A percentile compares a stretch with the other conserved stretches of the same genome.
These are phyloP conservation scores for Calameuta idolon DNA, from an alignment of 2,888 invertebrate genomes.

Conservation along the genomic window DNA sequence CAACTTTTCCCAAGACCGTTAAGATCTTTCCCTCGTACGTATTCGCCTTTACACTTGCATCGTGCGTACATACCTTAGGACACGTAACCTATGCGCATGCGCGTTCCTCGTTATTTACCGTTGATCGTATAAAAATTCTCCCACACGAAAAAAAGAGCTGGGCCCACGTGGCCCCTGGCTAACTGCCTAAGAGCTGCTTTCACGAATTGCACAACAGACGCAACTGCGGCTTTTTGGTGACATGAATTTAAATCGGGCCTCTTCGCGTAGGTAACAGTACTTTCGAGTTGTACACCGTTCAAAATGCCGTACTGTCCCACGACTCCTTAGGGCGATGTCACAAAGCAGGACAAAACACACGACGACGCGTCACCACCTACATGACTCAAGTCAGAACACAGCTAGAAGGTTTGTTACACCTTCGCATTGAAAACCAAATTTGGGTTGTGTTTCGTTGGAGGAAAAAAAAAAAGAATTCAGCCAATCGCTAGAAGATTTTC, in stretches of 20 bases:
- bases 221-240: conserved; percentile 34
- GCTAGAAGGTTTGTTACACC: neutral
- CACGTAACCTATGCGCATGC: conserved; percentile 8
- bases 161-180: conserved; percentile 32
- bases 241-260: conserved; percentile 32
- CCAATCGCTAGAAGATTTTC: neutral
- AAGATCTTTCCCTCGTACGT: neutral
- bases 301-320: conserved; percentile 8
- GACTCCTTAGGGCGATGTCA: neutral
- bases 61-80: neutral
- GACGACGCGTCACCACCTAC: neutral
- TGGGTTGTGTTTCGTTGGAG: neutral
- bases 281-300: conserved; percentile 23
- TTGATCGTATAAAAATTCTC: conserved; percentile 13
- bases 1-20: neutral
- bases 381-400: neutral
- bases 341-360: neutral
- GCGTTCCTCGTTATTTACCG: conserved; percentile 8
- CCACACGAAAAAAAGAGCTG: neutral
- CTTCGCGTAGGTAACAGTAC: conserved; percentile 33
- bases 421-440: neutral
- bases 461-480: neutral
- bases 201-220: conserved; percentile 46
- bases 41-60: neutral
- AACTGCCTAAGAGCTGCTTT: conserved; percentile 46